Evolutionary conservation across 37 sponge, comb jelly and placozoan species (phyloP).

Genomic region (Chondrilla cf. caribensis): DNA sequence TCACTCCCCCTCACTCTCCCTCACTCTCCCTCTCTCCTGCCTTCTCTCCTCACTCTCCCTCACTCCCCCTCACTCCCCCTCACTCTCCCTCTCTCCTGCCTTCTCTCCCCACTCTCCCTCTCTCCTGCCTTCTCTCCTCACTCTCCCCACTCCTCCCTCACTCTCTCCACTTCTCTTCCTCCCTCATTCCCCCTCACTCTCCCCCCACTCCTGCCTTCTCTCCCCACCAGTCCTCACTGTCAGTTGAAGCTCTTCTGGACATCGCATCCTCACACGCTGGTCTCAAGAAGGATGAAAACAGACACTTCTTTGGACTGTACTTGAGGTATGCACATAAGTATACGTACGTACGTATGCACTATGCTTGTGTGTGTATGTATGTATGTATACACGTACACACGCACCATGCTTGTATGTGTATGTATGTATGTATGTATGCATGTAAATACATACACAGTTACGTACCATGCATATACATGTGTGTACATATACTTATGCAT

Average conservation of each 20-base stretch:
- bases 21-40: neutral
- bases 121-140: constrained; percentile 16
- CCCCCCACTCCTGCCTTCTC: neutral
- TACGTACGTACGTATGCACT: neutral
- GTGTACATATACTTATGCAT: too few species aligned
- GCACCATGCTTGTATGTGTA: too few species aligned
- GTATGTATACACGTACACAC: too few species aligned
- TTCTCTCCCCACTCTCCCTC: neutral
- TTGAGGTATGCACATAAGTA: neutral
- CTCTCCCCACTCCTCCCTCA: neutral
- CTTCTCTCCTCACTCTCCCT: constrained; percentile 20
- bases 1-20: too few species aligned
- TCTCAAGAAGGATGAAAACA: constrained; percentile 33
- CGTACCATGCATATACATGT: too few species aligned
- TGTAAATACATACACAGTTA: too few species aligned
- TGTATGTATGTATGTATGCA: too few species aligned
- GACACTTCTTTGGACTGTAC: constrained; percentile 30
- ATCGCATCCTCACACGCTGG: constrained; percentile 30
- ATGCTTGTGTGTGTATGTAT: too few species aligned
- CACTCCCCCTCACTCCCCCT: neutral
- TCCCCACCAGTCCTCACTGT: neutral
- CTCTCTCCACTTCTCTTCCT: neutral
- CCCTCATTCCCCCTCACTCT: neutral
- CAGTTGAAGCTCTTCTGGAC: constrained; percentile 30
- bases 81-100: neutral